These are phyloP conservation scores for Cheilosia pagana DNA, from an alignment of 2,888 invertebrate species.

Conservation along the genomic window DNA sequence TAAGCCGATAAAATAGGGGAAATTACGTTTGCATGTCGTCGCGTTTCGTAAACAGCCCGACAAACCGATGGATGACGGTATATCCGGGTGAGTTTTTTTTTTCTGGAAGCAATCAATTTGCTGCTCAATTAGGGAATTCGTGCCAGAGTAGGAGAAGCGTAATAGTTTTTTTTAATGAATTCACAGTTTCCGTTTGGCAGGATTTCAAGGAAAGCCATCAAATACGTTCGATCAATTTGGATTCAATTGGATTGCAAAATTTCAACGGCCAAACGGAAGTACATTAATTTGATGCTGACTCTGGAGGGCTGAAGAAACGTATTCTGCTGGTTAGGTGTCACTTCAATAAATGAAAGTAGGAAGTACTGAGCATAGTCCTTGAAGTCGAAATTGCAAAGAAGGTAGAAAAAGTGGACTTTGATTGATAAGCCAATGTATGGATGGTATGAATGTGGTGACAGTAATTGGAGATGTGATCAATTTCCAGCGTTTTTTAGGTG, in stretches of 20 bases:
- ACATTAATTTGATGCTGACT: neutral
- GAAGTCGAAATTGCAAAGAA: neutral
- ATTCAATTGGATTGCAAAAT: neutral
- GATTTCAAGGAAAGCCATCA: neutral
- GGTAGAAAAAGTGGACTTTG: neutral
- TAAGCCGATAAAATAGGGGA: neutral
- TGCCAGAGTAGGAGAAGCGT: neutral
- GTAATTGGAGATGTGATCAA: neutral
- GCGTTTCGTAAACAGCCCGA: neutral
- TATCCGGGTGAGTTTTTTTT: neutral
- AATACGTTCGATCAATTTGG: neutral
- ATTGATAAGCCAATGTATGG: too few relatives aligned
- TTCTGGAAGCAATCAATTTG: conserved; percentile 26
- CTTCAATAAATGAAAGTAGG: too few relatives aligned
- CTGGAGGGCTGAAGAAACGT: neutral
- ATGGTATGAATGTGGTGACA: neutral
- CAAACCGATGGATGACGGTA: neutral
- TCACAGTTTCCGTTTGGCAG: neutral
- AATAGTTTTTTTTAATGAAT: conserved; percentile 17
- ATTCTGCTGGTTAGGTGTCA: too few relatives aligned
- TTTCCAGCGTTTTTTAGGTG: too few relatives aligned
- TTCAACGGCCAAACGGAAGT: neutral
- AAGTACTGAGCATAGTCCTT: too few relatives aligned
- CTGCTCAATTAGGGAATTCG: conserved; percentile 29
- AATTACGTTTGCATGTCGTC: neutral